Evolutionary conservation across 2,797 vertebrate genomes (phyloP).

Genomic region (Gobio occitaniae): DNA sequence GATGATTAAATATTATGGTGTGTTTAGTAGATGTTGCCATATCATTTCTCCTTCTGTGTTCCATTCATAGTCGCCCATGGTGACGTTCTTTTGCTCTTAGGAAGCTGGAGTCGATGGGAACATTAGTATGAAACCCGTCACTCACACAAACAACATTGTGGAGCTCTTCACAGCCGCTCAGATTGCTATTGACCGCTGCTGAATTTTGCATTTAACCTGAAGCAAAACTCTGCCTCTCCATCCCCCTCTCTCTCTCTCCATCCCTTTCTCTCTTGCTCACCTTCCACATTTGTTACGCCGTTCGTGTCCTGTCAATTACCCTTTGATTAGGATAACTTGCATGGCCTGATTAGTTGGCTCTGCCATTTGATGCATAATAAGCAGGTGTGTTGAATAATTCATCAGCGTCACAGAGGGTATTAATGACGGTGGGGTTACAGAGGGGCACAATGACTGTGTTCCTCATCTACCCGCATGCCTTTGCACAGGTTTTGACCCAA

Average conservation of each 20-base stretch:
- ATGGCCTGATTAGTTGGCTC: conserved; percentile 55
- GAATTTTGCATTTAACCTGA: conserved; percentile 26
- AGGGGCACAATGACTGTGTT: conserved; percentile 27
- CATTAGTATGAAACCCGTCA: neutral
- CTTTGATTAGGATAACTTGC: conserved; percentile 55
- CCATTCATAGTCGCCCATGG: too few species aligned
- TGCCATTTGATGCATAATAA: conserved; percentile 57
- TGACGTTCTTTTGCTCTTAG: neutral
- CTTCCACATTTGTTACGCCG: conserved; percentile 27
- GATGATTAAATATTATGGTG: neutral
- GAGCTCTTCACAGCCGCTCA: neutral
- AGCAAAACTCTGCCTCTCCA: conserved; percentile 1
- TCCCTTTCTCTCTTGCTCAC: neutral
- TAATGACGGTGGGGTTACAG: conserved; percentile 43
- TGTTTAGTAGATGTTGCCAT: neutral
- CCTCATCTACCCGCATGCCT: neutral
- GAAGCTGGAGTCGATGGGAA: neutral
- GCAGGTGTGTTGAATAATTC: conserved; percentile 56
- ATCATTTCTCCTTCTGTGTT: neutral
- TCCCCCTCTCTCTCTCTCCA: conserved; percentile 10
- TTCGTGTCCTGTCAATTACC: conserved; percentile 54
- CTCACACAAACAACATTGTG: neutral
- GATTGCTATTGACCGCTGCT: neutral
- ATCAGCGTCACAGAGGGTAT: conserved; percentile 47
- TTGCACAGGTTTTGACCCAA: neutral